Evolutionary conservation across 2,888 invertebrate species (phyloP), one percentile per base, ranked within the genome.

Genomic region (Tenthredo mesomela): DNA sequence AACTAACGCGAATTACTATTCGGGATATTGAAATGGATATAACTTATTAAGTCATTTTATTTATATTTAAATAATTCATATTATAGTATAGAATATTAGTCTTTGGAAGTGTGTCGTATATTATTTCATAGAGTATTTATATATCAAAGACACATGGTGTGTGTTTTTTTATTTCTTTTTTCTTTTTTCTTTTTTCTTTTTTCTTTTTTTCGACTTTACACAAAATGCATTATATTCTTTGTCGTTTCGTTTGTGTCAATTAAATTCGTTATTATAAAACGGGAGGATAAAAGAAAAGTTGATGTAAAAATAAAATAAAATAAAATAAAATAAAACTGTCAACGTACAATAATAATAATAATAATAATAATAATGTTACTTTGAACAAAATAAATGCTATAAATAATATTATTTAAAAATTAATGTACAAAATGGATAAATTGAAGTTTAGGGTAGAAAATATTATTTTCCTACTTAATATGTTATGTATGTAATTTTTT

Each of bases 31-130:
- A 78, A 75, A 75, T 75, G 43, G 47, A 47, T 37, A 7, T 7
- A 37, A 50, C 47, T 47, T 25, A 1, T 47, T 6, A 40, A 77
- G 77, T 77, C 33, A 29, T 18, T 54, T 33, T 6, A 33, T 50
- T 43, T 33, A 40, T 15, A 73, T 73, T 77, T 77, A 40, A 33
- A 54, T 50, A 77, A 77, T 77, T 73, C 40, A 33, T 47, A 29
- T 77, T 29, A 29, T 29, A 29, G 29, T n/a, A n/a, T 7, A 54
- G 73, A n/a, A 77, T 10, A 77, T 77, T 77, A 77, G 29, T 77
- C 77, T 77, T 77, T 77, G 77, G 77, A 77, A 77, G 77, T 77
- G 77, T 77, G 5, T 70, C 29, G 50, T 77, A 29, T 40, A 29
- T 40, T 77, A 10, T 50, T 43, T 73, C 40, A 12, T 37, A 73